Evolutionary conservation across 1,140 invertebrate species (phyloP).

Genomic region (Bilobella aurantiaca): DNA sequence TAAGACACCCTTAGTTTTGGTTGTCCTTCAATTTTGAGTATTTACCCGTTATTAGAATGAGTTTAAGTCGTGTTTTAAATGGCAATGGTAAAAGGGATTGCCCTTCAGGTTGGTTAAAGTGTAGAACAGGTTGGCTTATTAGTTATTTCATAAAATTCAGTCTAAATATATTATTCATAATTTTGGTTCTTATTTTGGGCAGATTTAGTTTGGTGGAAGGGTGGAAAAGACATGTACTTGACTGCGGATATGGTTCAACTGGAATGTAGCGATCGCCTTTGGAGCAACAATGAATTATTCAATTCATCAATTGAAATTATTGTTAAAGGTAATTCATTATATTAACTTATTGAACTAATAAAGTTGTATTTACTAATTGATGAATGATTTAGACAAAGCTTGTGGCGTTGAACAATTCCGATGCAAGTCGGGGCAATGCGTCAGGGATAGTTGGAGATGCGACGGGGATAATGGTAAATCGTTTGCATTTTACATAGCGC

Average conservation of each 20-base stretch:
- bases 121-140: neutral
- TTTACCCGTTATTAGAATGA: too few relatives aligned
- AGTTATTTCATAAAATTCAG: neutral
- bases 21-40: too few relatives aligned
- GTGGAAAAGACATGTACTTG: neutral
- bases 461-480: neutral
- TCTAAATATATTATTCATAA: neutral
- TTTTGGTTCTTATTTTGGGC: too few relatives aligned
- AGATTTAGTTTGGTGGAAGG: conserved; percentile 1
- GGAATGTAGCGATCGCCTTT: neutral
- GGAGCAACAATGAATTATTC: neutral
- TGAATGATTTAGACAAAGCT: neutral
- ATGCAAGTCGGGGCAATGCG: neutral
- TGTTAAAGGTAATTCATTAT: neutral
- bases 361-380: neutral
- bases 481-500: neutral
- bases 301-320: neutral
- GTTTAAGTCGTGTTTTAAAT: too few relatives aligned
- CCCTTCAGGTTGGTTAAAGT: neutral
- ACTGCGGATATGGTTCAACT: neutral
- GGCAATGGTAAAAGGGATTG: too few relatives aligned
- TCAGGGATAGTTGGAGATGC: neutral
- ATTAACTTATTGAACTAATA: neutral
- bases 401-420: neutral
- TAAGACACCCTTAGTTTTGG: too few relatives aligned